Conservation (phyloP, 2,113 vertebrate genomes). For the Thunnus thynnus region DNA sequence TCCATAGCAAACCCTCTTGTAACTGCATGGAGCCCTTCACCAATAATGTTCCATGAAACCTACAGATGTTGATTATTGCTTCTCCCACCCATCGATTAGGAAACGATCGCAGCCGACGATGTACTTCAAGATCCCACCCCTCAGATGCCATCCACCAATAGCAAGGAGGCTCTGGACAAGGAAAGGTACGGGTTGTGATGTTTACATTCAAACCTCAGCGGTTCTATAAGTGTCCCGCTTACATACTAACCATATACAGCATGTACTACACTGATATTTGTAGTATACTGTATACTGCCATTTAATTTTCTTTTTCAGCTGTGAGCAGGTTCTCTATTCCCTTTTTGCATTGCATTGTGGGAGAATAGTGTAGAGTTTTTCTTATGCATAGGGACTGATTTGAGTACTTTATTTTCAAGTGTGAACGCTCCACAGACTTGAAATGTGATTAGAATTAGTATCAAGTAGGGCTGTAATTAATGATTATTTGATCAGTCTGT, state of each 20-base stretch:
- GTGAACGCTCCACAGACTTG: too few relatives aligned
- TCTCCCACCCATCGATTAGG: slow-evolving; percentile 60
- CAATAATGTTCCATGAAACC: slow-evolving; percentile 16
- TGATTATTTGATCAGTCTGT: too few relatives aligned
- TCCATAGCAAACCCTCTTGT: slow-evolving; percentile 12
- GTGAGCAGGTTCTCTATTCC: not conserved
- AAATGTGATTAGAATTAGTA: too few relatives aligned
- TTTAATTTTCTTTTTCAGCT: not conserved
- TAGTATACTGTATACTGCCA: not conserved
- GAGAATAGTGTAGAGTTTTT: not conserved
- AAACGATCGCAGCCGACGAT: slow-evolving; percentile 77
- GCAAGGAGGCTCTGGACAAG: slow-evolving; percentile 82
- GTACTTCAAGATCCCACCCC: slow-evolving; percentile 78
- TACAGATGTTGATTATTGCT: slow-evolving; percentile 14
- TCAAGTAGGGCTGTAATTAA: too few relatives aligned
- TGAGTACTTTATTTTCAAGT: too few relatives aligned
- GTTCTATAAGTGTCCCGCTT: not conserved
- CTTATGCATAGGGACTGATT: too few relatives aligned
- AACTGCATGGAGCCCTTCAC: slow-evolving; percentile 47
- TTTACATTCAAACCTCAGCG: not conserved
- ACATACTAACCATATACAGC: not conserved
- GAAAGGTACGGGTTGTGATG: slow-evolving; percentile 72
- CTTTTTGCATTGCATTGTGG: not conserved
- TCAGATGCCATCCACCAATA: slow-evolving; percentile 78
- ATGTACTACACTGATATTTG: not conserved